Evolutionary conservation across 2,797 vertebrate species (phyloP), one percentile per base, ranked within the genome.

Genomic region (Halcyon smyrnensis): DNA sequence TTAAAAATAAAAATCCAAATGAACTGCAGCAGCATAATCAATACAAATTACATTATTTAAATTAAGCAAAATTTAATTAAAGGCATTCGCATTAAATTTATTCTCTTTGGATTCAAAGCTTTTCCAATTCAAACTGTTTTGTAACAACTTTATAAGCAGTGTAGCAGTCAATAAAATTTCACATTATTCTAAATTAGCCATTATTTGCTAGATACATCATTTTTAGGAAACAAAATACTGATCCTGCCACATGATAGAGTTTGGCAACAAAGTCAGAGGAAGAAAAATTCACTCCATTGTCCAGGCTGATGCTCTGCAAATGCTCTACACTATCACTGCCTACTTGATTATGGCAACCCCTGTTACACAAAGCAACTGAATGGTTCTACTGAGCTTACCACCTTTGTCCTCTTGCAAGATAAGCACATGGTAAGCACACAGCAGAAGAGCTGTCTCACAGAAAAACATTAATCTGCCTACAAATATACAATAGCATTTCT

Each of bases 41-140:
- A 97, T 95, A 96, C 73, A 91, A 96, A 97, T 96, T 90, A 88
- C 79, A 94, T 95, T 92, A 96, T 94, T 97, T 96, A 95, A 96
- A 96, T 95, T 93, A 92, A 85, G 39, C 25, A 83, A 92, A 92
- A 89, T 92, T 95, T 89, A 97, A 97, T 97, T 95, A 97, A 95
- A 95, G 64, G 30, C 46, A 62, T 84, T 89, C 19, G 3, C 64
- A 84, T 95, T 88, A 90, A 53, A 89, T 95, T 93, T 93, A 78
- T 89, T 95, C 53, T 84, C 70, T 17, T 87, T 80, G n/a, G 51
- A 92, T 59, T 88, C 79, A 92, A 87, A 76, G 80, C 54, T 84
- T 84, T 90, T 91, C 67, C 81, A 67, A 82, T 59, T 83, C n/a
- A 84, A 95, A 91, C 50, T 85, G 64, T 45, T 97, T 82, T 70